phyloP scores from a whole-genome alignment of 2,888 invertebrate species.

The Allygus modestus region DNA sequence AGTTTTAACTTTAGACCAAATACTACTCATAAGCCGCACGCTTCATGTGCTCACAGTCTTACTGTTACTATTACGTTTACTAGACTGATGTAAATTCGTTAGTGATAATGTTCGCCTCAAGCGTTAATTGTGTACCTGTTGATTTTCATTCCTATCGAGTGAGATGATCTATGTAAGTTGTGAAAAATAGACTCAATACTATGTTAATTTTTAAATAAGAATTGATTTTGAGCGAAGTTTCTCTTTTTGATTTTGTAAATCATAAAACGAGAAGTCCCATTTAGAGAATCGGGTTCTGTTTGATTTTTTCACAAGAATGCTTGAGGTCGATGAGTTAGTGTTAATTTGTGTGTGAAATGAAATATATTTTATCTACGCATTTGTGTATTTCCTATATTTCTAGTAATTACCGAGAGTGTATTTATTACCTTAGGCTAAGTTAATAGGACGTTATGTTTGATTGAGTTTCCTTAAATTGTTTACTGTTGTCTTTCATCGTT shows the following conservation, averaged over 20 bases:
- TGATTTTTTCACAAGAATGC: neutral
- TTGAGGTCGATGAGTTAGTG: neutral
- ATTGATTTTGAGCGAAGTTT: neutral
- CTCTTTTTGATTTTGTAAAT: neutral
- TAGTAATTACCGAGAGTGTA: slow-evolving; percentile 12
- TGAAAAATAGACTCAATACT: neutral
- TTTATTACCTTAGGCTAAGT: slow-evolving; percentile 44
- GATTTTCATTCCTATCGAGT: slow-evolving; percentile 25
- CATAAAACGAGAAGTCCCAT: neutral
- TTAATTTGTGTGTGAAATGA: neutral
- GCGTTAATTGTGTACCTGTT: slow-evolving; percentile 50
- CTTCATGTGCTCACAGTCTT: neutral
- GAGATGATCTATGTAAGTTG: neutral
- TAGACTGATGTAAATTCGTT: slow-evolving; percentile 54
- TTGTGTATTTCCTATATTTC: slow-evolving; percentile 29
- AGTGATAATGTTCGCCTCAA: slow-evolving; percentile 18
- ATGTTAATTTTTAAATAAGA: neutral
- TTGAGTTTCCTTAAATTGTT: slow-evolving; percentile 30
- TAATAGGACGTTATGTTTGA: slow-evolving; percentile 37
- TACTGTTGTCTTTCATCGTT: slow-evolving; percentile 45
- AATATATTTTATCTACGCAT: slow-evolving; percentile 37
- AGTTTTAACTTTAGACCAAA: slow-evolving; percentile 44
- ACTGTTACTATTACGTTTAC: slow-evolving; percentile 17
- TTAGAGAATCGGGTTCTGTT: neutral
- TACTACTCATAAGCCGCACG: neutral